phyloP scores from a whole-genome alignment of 2,113 vertebrate genomes.

The Passer montanus region DNA sequence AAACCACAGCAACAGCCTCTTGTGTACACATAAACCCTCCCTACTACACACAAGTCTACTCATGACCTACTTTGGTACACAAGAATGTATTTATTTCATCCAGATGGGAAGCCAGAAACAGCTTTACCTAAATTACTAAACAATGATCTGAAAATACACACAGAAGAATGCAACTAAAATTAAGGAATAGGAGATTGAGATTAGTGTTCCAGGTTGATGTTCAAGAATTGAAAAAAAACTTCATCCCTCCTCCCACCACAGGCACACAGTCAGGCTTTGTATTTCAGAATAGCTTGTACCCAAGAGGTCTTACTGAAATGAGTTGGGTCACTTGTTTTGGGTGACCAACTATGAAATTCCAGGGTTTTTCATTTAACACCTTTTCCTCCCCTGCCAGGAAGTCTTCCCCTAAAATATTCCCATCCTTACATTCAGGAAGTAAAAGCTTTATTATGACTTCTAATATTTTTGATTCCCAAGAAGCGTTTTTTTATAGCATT shows the following conservation, averaged over 20 bases:
- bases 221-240: neutral
- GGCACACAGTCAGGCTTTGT: neutral
- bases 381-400: slow-evolving; percentile 19
- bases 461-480: slow-evolving; percentile 8
- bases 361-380: slow-evolving; percentile 7
- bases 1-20: neutral
- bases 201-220: neutral
- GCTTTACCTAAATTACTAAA: neutral
- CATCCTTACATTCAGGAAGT: slow-evolving; percentile 4
- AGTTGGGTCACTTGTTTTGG: neutral
- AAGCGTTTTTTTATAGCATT: neutral
- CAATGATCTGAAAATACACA: neutral
- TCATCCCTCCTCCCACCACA: neutral
- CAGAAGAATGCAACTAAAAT: neutral
- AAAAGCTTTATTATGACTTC: slow-evolving; percentile 20
- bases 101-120: neutral
- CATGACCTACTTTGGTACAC: neutral
- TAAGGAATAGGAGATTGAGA: neutral
- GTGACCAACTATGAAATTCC: slow-evolving; percentile 31
- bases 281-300: neutral
- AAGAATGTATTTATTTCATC: neutral
- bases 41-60: neutral
- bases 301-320: neutral
- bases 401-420: neutral
- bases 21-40: neutral